phyloP scores from a whole-genome alignment of 2,797 vertebrate genomes.

The Pempheris klunzingeri region DNA sequence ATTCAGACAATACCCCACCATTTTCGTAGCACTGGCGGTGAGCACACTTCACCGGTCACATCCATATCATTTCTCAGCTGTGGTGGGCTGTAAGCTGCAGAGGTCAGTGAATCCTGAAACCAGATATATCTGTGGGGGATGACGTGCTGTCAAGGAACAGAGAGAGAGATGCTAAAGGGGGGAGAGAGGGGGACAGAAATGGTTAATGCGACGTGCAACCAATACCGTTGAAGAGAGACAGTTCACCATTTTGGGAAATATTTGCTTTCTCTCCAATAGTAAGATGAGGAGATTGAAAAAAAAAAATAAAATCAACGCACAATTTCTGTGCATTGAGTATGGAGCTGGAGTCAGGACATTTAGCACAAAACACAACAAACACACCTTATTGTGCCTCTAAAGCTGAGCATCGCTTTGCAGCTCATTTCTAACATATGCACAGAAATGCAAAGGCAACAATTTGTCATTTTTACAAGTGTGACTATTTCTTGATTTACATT shows the following conservation, averaged over 20 bases:
- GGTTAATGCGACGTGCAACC: background rate
- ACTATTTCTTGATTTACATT: background rate
- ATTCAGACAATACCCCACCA: conserved; percentile 53
- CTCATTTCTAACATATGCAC: background rate
- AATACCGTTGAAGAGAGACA: background rate
- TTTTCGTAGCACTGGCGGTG: conserved; percentile 52
- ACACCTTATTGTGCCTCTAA: background rate
- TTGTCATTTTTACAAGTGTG: too few relatives aligned
- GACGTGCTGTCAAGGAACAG: conserved; percentile 36
- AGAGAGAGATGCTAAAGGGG: conserved; percentile 2
- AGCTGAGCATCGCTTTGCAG: background rate
- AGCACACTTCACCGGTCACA: conserved; percentile 59
- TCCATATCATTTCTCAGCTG: conserved; percentile 64
- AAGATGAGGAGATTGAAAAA: background rate
- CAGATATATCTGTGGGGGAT: conserved; percentile 49
- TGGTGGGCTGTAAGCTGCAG: conserved; percentile 54
- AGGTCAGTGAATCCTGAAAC: conserved; percentile 71
- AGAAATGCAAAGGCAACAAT: background rate
- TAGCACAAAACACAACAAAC: background rate
- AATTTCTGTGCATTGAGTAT: background rate
- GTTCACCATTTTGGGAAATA: conserved; percentile 1
- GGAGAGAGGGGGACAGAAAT: conserved; percentile 9
- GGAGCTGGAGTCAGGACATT: background rate
- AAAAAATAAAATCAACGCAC: too few relatives aligned
- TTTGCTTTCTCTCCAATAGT: background rate